Base-by-base conservation (phyloP, 2,888 invertebrate species). In the Tineola bisselliella region DNA sequence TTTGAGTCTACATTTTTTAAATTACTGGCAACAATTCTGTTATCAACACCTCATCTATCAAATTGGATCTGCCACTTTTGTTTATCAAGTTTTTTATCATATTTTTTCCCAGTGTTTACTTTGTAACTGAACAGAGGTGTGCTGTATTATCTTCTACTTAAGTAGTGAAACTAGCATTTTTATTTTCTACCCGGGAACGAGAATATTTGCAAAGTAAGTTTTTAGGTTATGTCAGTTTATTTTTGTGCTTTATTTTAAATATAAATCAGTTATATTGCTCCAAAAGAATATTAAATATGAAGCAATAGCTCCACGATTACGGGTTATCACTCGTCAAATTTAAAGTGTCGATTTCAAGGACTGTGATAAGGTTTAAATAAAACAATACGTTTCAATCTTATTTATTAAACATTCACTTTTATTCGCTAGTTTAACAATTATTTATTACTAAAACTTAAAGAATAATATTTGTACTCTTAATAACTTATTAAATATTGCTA, bases 101-200 rank as follows among this genome's bases (percentile, higher is more conserved):
- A 25, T 54, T 54, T 54, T 54, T 54, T 54, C n/a, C 25, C 54
- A 54, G 54, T 54, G 25, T 54, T 48, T 48, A 48, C 48, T 48
- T 48, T 48, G 48, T 48, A 48, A 48, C 48, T 48, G 48, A 2
- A 48, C 48, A 15, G 48, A n/a, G 3, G 48, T 48, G 48, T 48
- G 17, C 15, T 48, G n/a, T 48, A 48, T 48, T 15, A 48, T 48
- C 25, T 25, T 25, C 25, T 43, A 48, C n/a, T n/a, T 48, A 48
- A 48, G 6, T 48, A 48, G 48, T 48, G 48, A 17, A 48, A 48
- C 10, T 17, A n/a, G 15, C n/a, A 48, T 6, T 17, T 48, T 10
- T 48, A 15, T 48, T 48, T 15, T 48, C 10, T 38, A 17, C 48
- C 48, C 43, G 15, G 15, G n/a, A 8, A 48, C n/a, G 38, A 48